Evolutionary conservation across 2,113 vertebrate genomes (phyloP).

Genomic region (Eubucco bourcierii): DNA sequence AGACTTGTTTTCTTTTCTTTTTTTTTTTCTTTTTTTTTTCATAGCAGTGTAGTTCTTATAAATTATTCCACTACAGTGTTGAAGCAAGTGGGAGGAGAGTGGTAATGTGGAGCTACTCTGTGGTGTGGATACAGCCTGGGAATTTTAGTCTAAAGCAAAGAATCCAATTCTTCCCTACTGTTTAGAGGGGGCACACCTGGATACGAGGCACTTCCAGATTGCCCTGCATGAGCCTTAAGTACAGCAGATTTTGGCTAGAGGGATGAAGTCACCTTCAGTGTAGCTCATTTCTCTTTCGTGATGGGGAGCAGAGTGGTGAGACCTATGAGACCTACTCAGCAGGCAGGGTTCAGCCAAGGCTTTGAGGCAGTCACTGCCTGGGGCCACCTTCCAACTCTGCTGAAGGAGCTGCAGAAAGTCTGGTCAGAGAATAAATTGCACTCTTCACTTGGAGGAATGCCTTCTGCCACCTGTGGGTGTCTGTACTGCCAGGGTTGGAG

Average conservation of each 20-base stretch:
- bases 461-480: not conserved
- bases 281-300: rapidly evolving
- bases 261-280: not conserved
- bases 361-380: not conserved
- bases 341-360: not conserved
- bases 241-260: not conserved
- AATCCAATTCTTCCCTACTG: not conserved
- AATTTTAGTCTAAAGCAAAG: not conserved
- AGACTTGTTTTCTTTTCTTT: not conserved
- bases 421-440: not conserved
- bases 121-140: not conserved
- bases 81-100: not conserved
- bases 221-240: not conserved
- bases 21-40: not conserved
- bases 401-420: not conserved
- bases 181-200: not conserved
- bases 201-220: not conserved
- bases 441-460: not conserved
- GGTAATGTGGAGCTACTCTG: not conserved
- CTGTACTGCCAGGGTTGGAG: rapidly evolving
- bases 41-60: not conserved
- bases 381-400: not conserved
- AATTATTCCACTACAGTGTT: constrained; percentile 2
- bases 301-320: not conserved
- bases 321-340: not conserved